Evolutionary conservation across 2,888 invertebrate genomes (phyloP).

Genomic region (Pteria penguin): DNA sequence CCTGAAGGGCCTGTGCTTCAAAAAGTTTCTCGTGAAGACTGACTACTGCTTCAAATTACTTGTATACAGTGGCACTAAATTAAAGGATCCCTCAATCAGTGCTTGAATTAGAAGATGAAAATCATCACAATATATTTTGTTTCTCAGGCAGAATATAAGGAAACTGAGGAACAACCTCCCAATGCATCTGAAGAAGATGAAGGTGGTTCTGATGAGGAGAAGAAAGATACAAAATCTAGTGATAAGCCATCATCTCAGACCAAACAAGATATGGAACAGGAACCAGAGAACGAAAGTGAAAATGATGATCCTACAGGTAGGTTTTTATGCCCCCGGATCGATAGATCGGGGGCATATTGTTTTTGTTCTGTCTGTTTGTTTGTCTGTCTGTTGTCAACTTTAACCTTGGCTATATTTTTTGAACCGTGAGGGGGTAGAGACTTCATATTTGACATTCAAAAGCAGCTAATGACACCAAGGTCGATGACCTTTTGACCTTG

Average conservation of each 20-base stretch:
- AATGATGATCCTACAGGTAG: conserved; percentile 83
- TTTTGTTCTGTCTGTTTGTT: too few relatives aligned
- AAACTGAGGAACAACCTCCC: conserved; percentile 48
- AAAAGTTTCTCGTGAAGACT: too few relatives aligned
- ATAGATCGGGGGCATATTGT: too few relatives aligned
- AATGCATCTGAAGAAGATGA: conserved; percentile 50
- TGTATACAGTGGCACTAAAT: neutral
- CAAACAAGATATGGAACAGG: conserved; percentile 64
- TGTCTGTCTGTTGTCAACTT: too few relatives aligned
- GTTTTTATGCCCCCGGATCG: too few relatives aligned
- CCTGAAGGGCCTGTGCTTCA: too few relatives aligned
- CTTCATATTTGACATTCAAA: too few relatives aligned
- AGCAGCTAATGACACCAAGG: too few relatives aligned
- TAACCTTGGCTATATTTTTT: too few relatives aligned
- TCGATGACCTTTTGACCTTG: too few relatives aligned
- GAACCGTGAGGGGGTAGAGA: too few relatives aligned
- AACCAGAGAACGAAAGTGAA: conserved; percentile 82
- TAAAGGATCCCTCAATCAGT: neutral
- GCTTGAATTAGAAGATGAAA: neutral
- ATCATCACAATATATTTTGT: conserved; percentile 17
- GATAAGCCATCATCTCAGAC: conserved; percentile 1
- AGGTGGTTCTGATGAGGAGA: conserved; percentile 38
- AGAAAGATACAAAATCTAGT: conserved; percentile 28
- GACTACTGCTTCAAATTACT: too few relatives aligned
- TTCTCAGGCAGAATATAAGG: conserved; percentile 73